Base-by-base conservation (phyloP, 1,140 invertebrate species). In the Oryzaephilus surinamensis region DNA sequence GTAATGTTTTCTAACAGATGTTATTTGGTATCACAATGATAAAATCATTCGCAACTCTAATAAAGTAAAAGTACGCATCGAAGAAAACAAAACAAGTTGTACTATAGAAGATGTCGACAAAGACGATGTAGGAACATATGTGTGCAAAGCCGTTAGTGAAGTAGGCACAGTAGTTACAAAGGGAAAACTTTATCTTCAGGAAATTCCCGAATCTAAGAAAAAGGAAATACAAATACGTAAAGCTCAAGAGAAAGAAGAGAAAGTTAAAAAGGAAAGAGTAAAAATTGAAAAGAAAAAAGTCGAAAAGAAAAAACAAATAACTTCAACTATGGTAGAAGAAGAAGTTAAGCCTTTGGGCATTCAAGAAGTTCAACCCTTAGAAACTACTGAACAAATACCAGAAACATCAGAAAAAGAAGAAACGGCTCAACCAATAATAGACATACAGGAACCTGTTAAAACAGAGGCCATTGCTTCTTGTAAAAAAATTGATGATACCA, bases 11-110 rank as follows among this genome's bases (percentile, higher is more conserved):
- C 21, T 68, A 73, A 39, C 62, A 81, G 84, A 86, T 69, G 77
- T 94, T 44, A 77, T 83, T 49, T 97, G 91, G 91, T 92, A 85
- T 62, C 82, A 82, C 59, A 79, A 92, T 58, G 84, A 85, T 51
- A 81, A 84, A 62, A 65, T 85, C 41, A 67, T 93, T 39, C 72
- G 74, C 54, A 79, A 74, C 41, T 76, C 77, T 15, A 75, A 80
- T 39, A 77, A 80, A 57, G 61, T 78, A 8, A 72, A 77, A 58
- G 71, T 91, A 47, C 71, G 72, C 51, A 77, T 85, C 51, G 70
- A 81, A 59, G 77, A 88, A 38, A 77, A 80, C 34, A 79, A 73
- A 54, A 81, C 86, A 2, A 70, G 69, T 11, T 74, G 87, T 38
- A 78, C 72, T 11, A 81, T 93, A 41, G 63, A 71, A 26, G 73